Conservation (phyloP, 35 echinoderm and acorn worm species). For the Lytechinus variegatus region DNA sequence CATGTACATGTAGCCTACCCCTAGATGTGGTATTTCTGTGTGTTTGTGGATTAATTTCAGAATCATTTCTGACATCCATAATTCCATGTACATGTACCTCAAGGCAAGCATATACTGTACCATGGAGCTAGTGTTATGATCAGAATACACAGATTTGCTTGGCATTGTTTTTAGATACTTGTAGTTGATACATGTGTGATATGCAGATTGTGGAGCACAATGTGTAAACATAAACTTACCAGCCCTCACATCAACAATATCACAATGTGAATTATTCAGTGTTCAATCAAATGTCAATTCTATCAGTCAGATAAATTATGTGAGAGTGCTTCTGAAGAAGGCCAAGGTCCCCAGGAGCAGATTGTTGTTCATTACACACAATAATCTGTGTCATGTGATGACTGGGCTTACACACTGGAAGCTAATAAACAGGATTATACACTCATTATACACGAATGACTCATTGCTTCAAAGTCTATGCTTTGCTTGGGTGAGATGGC, state of each 20-base stretch:
- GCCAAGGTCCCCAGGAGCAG: background rate
- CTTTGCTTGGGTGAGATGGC: background rate
- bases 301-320: background rate
- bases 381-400: background rate
- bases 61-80: no score
- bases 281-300: background rate
- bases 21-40: no score
- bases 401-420: background rate
- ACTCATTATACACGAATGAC: constrained; percentile 7
- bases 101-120: no score
- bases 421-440: background rate
- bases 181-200: no score
- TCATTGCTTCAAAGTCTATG: background rate
- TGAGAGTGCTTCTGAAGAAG: background rate
- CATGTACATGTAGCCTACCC: no score
- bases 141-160: no score
- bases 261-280: background rate
- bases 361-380: background rate
- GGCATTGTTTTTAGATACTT: no score
- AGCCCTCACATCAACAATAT: background rate
- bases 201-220: background rate
- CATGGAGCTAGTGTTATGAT: no score
- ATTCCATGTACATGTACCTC: no score
- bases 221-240: background rate
- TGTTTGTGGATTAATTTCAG: no score